Base-by-base conservation (phyloP, 2,113 vertebrate species). In the Orycteropus afer region DNA sequence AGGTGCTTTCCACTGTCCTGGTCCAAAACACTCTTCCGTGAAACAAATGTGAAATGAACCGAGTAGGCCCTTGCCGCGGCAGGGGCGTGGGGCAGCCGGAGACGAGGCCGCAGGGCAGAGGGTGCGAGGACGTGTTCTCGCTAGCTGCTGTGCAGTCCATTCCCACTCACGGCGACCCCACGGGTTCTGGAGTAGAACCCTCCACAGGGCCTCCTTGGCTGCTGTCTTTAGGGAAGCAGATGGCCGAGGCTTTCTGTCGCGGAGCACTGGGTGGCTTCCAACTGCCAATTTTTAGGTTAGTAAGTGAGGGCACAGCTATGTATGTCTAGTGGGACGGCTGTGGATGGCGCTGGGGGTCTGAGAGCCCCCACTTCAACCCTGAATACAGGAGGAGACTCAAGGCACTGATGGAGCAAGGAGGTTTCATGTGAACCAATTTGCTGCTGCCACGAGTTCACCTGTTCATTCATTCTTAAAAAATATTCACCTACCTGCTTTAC, bases 291-390 rank as follows among this genome's bases (percentile, higher is more conserved):
- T 69, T 37, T 14, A 7, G 65, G 34, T 32, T 4, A 65, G 8
- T 29, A 32, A 65, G 34, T 29, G 7, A 7, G n/a, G 9, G 37
- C 12, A 71, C 7, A 71, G 20, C 69, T 40, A 15, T 51, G 37
- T 40, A 15, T 51, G 37, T 9, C 2, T 27, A 20, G 0, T 0
- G 20, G 12, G 32, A 22, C 0, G 7, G 40, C 65, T 29, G n/a
- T 1, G 9, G 42, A 0, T 20, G 3, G 15, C 13, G 10, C 57
- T 4, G n/a, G 25, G 0, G 3, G 53, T 0, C 0, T 1, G 2
- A 2, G 17, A 25, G 51, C 12, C 25, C 77, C 2, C 0, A 11
- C 23, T 32, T 47, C 29, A n/a, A 37, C 47, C 27, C 3, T 3
- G 15, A 14, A 37, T 34, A 4, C 9, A 1, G 0, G 12, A 40